These are phyloP conservation scores for Homarus gammarus DNA, from an alignment of 2,888 invertebrate species.

Conservation along the genomic window DNA sequence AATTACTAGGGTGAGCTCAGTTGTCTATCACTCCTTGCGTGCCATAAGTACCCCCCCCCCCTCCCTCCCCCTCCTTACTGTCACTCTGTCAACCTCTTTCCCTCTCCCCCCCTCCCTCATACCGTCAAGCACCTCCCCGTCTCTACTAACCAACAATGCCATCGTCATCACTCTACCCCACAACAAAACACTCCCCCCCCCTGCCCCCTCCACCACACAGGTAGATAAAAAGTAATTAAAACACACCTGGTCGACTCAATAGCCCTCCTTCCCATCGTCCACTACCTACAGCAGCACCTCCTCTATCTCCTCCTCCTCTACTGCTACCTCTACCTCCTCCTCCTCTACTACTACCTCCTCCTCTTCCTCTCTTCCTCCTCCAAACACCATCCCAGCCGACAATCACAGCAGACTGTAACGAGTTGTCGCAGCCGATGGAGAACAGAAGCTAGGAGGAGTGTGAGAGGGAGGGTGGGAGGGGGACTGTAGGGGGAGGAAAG, in stretches of 20 bases:
- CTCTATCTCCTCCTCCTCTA: background rate
- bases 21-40: no score
- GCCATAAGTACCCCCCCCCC: background rate
- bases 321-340: background rate
- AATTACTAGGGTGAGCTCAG: no score
- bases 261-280: background rate
- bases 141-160: background rate
- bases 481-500: background rate
- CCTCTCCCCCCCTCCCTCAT: background rate
- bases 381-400: background rate
- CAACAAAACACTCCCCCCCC: background rate
- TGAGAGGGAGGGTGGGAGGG: constrained; percentile 8
- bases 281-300: background rate
- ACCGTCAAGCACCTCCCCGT: background rate
- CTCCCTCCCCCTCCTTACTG: background rate
- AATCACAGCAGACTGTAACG: background rate
- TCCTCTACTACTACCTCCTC: no score
- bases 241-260: background rate
- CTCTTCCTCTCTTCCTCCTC: background rate
- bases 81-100: background rate
- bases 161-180: background rate
- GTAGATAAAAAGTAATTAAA: background rate
- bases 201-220: background rate
- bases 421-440: background rate
- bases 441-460: background rate